These are phyloP conservation scores for Tiliqua scincoides DNA, from an alignment of 2,113 vertebrate genomes.

Conservation along the genomic window DNA sequence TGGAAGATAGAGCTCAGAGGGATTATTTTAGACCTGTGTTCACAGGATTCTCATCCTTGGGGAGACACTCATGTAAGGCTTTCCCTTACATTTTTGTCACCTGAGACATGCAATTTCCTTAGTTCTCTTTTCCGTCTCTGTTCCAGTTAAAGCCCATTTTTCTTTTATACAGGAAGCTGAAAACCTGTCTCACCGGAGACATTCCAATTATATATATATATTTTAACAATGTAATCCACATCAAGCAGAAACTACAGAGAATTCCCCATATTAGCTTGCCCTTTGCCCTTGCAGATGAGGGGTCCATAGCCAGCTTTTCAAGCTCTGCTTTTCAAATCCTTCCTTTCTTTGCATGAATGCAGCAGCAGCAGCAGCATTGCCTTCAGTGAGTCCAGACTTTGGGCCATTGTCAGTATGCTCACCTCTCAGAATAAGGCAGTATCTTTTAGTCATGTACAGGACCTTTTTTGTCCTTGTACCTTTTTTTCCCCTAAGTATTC, in stretches of 20 bases:
- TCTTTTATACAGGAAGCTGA: constrained; percentile 19
- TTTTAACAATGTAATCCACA: not conserved
- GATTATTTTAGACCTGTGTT: not conserved
- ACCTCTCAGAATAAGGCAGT: constrained; percentile 6
- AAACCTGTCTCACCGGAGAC: constrained; percentile 17
- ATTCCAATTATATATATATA: constrained; percentile 28
- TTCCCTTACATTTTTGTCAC: constrained; percentile 37
- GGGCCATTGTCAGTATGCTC: not conserved
- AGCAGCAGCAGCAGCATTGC: not conserved
- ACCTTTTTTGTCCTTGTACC: not conserved
- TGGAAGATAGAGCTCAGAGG: not conserved
- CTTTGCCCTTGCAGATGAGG: not conserved
- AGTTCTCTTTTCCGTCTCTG: constrained; percentile 27
- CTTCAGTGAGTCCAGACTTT: constrained; percentile 15
- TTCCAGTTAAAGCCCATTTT: constrained; percentile 36
- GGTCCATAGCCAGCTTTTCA: not conserved
- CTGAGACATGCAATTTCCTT: constrained; percentile 50
- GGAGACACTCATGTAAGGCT: constrained; percentile 25
- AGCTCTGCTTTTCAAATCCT: not conserved
- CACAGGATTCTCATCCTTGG: accelerated
- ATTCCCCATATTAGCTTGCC: not conserved
- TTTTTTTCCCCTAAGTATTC: not conserved
- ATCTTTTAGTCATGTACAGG: not conserved
- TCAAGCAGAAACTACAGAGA: constrained; percentile 12
- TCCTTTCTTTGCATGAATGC: not conserved